Base-by-base conservation (phyloP, 2,797 vertebrate genomes). In the Rhynchotus rufescens region DNA sequence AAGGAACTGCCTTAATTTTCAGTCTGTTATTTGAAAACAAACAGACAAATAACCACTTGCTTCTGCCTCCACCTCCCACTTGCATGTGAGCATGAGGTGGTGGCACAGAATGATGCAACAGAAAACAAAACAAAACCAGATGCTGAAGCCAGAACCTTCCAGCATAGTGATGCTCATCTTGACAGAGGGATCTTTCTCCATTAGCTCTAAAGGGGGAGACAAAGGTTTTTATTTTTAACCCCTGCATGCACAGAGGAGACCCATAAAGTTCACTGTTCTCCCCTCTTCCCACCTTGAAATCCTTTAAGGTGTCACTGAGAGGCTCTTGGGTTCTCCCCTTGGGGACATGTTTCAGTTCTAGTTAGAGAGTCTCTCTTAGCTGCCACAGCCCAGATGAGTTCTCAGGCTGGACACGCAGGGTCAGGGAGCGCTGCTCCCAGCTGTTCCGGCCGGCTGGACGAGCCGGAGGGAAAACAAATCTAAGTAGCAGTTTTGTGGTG, bases 1-100 rank as follows among this genome's bases (percentile, higher is more conserved):
- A 77, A 64, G 36, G 47, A 84, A 69, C 6, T 3, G 51, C 28
- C 5, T 64, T 74, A 22, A 62, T 89, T 93, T 91, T 77, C 78
- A 54, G n/a, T 67, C 54, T 76, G 11, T 59, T 72, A 25, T 79
- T 92, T 83, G 60, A 62, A 94, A 86, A 67, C 64, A 79, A 76
- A 26, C 60, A 78, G 42, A 7, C 12, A 87, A 93, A 52, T 34
- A 78, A 32, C 62, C 25, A 28, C 56, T 90, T 80, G 69, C n/a
- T 85, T 81, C 49, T 56, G 30, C 32, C 14, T 60, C 52, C 7
- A 69, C 69, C 30, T 93, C 28, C 45, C 6, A 9, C 45, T 83
- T 11, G 1, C 0, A 3, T n/a, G 38, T 69, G 38, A 73, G 36
- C 6, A 2, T 8, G 10, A 71, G 6, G 40, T 20, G 26, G 8